These are phyloP conservation scores for Isurus oxyrinchus DNA, from an alignment of 2,113 vertebrate species.

Conservation along the genomic window DNA sequence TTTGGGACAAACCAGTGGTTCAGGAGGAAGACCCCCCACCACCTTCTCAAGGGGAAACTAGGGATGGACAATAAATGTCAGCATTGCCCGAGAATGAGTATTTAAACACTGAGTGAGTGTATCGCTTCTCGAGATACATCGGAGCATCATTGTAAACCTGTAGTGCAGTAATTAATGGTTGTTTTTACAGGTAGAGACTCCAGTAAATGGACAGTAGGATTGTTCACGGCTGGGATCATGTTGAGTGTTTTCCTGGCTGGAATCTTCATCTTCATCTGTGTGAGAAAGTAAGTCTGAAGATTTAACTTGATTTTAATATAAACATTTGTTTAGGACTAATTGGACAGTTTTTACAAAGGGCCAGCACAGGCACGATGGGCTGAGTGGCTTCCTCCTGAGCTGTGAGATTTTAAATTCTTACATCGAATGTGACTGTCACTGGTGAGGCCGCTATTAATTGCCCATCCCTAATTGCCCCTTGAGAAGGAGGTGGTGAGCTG, in stretches of 20 bases:
- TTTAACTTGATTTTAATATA: background rate
- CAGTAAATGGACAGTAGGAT: background rate
- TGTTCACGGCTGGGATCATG: background rate
- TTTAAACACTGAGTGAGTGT: background rate
- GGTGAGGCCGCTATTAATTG: too few species aligned
- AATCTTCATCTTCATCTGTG: background rate
- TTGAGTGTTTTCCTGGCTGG: background rate
- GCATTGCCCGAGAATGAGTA: background rate
- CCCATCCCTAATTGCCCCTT: too few species aligned
- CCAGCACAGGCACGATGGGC: too few species aligned
- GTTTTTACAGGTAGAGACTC: background rate
- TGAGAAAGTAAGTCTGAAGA: background rate
- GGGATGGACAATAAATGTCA: background rate
- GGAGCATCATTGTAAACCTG: background rate
- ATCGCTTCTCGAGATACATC: background rate
- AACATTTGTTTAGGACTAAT: too few species aligned
- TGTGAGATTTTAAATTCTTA: too few species aligned
- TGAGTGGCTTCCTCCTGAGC: too few species aligned
- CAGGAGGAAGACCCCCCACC: background rate
- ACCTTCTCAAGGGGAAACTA: background rate
- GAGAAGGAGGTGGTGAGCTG: too few species aligned
- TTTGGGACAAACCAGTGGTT: conserved; percentile 33
- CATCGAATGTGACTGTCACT: too few species aligned
- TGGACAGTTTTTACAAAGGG: too few species aligned
- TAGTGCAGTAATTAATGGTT: background rate